phyloP scores from a whole-genome alignment of 2,797 vertebrate genomes.

The Hydrolagus colliei region DNA sequence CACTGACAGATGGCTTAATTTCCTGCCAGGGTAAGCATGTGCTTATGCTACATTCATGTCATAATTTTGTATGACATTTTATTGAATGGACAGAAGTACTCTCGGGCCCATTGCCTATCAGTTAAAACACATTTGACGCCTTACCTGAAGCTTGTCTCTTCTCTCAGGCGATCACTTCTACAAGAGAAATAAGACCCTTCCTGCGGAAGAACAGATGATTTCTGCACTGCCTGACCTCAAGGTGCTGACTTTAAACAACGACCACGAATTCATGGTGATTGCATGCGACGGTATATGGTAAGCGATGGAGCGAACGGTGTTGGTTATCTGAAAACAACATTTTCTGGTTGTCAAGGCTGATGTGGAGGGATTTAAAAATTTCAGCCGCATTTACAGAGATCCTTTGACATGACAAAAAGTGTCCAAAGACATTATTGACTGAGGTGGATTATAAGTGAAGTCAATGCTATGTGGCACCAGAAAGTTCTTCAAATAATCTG shows the following conservation, averaged over 20 bases:
- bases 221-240: slow-evolving; percentile 91
- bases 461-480: no score
- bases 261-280: slow-evolving; percentile 97
- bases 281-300: slow-evolving; percentile 97
- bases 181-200: slow-evolving; percentile 86
- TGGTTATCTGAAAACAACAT: background rate
- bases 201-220: slow-evolving; percentile 96
- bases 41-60: background rate
- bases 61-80: no score
- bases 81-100: background rate
- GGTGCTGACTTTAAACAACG: slow-evolving; percentile 82
- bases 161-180: slow-evolving; percentile 91
- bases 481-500: no score
- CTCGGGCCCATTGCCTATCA: no score
- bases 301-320: slow-evolving; percentile 38
- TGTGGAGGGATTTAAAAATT: background rate
- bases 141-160: background rate
- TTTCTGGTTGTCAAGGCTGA: background rate
- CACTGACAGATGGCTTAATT: background rate
- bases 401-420: no score
- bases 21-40: background rate
- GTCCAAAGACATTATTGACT: no score
- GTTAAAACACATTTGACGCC: background rate
- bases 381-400: no score
- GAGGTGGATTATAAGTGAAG: no score